Evolutionary conservation across 2,888 invertebrate species (phyloP).

Genomic region (Ypsolopha scabrella): DNA sequence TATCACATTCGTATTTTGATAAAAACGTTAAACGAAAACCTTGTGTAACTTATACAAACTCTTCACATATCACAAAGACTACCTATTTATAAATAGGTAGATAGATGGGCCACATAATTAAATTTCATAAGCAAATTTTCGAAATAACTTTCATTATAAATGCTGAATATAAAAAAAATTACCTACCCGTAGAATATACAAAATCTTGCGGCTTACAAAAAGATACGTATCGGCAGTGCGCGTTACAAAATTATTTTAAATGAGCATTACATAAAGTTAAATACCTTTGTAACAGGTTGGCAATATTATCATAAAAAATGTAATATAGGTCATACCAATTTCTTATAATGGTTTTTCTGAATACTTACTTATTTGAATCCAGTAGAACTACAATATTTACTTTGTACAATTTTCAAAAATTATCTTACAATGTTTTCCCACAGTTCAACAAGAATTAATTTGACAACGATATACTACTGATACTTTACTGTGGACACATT

Average conservation of each 20-base stretch:
- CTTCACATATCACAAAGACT: too few species aligned
- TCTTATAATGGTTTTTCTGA: neutral
- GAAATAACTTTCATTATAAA: too few species aligned
- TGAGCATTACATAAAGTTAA: neutral
- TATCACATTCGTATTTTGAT: too few species aligned
- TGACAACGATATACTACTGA: neutral
- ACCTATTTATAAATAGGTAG: too few species aligned
- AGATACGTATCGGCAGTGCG: neutral
- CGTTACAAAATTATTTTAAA: neutral
- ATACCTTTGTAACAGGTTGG: neutral
- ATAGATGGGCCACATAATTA: too few species aligned
- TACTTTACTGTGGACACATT: neutral
- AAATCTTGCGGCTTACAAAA: neutral
- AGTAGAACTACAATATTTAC: neutral
- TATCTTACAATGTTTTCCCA: neutral
- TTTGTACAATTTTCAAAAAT: conserved; percentile 11
- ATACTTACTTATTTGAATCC: neutral
- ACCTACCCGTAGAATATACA: neutral
- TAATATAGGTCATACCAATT: neutral
- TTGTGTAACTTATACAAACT: too few species aligned
- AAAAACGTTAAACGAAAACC: neutral
- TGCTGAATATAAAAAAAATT: neutral
- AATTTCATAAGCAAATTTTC: too few species aligned
- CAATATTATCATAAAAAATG: too few species aligned
- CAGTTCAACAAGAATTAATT: neutral